Percentiles rank a stretch among this genome's conserved stretches.
phyloP scores from a whole-genome alignment of 2,888 invertebrate genomes.

The Lasius platythorax region DNA sequence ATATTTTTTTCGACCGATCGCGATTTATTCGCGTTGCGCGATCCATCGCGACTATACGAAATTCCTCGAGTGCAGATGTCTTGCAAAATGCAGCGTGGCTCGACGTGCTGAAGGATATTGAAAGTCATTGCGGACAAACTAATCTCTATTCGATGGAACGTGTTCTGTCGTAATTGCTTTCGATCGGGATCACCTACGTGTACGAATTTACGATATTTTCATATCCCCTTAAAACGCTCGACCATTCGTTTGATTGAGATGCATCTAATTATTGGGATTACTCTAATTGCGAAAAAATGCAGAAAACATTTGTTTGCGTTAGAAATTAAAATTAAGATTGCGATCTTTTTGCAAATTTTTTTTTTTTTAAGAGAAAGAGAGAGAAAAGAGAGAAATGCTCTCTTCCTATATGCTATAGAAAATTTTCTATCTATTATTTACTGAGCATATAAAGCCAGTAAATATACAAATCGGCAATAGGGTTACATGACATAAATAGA shows the following conservation, averaged over 20 bases:
- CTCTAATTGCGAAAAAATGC: constrained; percentile 2
- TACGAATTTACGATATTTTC: constrained; percentile 69
- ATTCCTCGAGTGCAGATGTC: constrained; percentile 34
- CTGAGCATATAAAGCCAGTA: not conserved
- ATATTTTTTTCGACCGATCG: constrained; percentile 28
- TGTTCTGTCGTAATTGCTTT: constrained; percentile 70
- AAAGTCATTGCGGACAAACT: constrained; percentile 65
- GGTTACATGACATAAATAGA: not conserved
- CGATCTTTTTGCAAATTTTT: not conserved
- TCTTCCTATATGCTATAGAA: not conserved
- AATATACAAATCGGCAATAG: not conserved
- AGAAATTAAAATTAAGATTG: not conserved
- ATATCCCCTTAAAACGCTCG: constrained; percentile 58
- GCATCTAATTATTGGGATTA: constrained; percentile 23
- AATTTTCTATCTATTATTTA: not conserved
- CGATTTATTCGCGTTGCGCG: constrained; percentile 26
- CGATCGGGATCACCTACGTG: constrained; percentile 64
- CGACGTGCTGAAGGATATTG: constrained; percentile 63
- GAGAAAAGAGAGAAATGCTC: not conserved
- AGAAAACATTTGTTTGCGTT: constrained; percentile 5
- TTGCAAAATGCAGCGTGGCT: constrained; percentile 40
- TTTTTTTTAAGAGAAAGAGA: not conserved
- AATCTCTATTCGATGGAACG: constrained; percentile 70
- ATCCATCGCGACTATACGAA: constrained; percentile 33
- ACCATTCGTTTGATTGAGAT: constrained; percentile 27